These are phyloP conservation scores for Harpegnathos saltator DNA, from an alignment of 1,140 invertebrate species.

Conservation along the genomic window DNA sequence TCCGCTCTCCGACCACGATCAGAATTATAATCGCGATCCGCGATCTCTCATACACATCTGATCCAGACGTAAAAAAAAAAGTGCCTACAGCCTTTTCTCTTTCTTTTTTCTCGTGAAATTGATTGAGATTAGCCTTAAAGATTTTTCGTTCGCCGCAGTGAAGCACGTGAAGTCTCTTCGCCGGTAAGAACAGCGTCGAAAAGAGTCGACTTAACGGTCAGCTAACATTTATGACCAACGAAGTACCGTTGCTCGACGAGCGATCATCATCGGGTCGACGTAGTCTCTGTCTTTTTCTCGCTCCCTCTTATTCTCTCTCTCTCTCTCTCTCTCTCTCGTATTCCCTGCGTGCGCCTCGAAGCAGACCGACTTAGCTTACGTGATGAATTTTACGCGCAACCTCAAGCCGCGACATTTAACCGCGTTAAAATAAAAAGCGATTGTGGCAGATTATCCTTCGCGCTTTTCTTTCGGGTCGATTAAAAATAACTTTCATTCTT, in stretches of 20 bases:
- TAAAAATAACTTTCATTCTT: too few species aligned
- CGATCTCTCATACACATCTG: not conserved
- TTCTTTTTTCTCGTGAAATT: not conserved
- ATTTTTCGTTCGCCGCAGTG: constrained; percentile 22
- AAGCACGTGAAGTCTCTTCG: constrained; percentile 32
- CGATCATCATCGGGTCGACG: constrained; percentile 47
- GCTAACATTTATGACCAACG: constrained; percentile 62
- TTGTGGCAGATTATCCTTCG: too few species aligned
- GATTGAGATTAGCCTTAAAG: not conserved
- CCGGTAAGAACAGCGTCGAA: constrained; percentile 4
- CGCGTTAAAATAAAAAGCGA: too few species aligned
- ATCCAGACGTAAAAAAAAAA: not conserved
- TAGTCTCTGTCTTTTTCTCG: not conserved
- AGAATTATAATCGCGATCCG: not conserved
- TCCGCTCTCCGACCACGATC: not conserved
- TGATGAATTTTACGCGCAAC: too few species aligned
- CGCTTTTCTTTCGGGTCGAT: too few species aligned
- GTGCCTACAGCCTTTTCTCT: too few species aligned
- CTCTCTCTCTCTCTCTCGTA: too few species aligned
- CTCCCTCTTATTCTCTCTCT: too few species aligned
- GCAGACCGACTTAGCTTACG: too few species aligned
- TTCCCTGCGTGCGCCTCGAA: too few species aligned
- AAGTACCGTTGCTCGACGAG: constrained; percentile 69
- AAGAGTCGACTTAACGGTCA: constrained; percentile 71
- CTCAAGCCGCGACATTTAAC: too few species aligned